phyloP scores from a whole-genome alignment of 2,888 invertebrate species.

The Idaea aversata region DNA sequence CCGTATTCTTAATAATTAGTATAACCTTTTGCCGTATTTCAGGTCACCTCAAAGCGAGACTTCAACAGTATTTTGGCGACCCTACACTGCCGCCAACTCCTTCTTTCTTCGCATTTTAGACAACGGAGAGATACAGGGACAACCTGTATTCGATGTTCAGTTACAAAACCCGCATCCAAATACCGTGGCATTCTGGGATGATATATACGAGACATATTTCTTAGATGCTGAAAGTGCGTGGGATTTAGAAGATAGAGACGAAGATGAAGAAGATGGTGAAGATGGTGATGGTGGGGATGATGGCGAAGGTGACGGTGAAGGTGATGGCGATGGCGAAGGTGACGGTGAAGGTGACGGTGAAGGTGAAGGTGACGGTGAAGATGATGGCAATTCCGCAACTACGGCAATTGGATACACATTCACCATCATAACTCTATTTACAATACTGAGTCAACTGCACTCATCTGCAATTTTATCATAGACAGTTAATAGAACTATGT shows the following conservation, averaged over 20 bases:
- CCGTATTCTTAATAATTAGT: background rate
- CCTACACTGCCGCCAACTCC: conserved; percentile 32
- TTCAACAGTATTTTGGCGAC: conserved; percentile 50
- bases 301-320: conserved; percentile 19
- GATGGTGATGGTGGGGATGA: conserved; percentile 20
- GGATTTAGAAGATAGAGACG: conserved; percentile 39
- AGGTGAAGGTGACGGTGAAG: conserved; percentile 23
- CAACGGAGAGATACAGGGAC: conserved; percentile 38
- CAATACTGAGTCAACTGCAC: conserved; percentile 51
- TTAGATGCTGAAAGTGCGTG: conserved; percentile 57
- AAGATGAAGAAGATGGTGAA: conserved; percentile 26
- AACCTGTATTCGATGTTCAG: conserved; percentile 40
- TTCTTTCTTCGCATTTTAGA: conserved; percentile 49
- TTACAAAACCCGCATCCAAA: conserved; percentile 47
- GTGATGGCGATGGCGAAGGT: conserved; percentile 19
- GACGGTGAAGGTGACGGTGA: conserved; percentile 25
- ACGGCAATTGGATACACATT: conserved; percentile 56
- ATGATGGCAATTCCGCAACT: conserved; percentile 47
- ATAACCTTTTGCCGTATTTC: conserved; percentile 31
- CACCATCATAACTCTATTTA: conserved; percentile 48
- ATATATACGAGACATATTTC: conserved; percentile 54
- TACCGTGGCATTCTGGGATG: conserved; percentile 55
- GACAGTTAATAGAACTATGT: conserved; percentile 25
- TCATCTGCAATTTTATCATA: conserved; percentile 44
- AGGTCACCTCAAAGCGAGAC: conserved; percentile 53